phyloP scores from a whole-genome alignment of 1,140 invertebrate species.

The Alviniconcha marisindica region DNA sequence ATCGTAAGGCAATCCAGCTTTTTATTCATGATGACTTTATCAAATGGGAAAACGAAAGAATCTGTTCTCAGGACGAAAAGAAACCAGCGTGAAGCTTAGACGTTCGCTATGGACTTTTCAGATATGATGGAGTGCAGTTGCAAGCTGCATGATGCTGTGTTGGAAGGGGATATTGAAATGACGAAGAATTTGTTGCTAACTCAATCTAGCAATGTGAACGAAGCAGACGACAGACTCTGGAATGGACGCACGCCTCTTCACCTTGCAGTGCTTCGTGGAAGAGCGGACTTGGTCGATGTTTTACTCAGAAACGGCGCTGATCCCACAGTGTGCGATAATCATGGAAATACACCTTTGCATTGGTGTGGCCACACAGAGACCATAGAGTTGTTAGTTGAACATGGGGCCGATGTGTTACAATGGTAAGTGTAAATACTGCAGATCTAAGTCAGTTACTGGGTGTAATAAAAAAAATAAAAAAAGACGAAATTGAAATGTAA shows the following conservation, averaged over 20 bases:
- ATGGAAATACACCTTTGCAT: conserved; percentile 58
- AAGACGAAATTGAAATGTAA: no score
- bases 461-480: no score
- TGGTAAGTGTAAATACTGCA: conserved; percentile 39
- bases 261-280: conserved; percentile 49
- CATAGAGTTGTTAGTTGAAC: conserved; percentile 48
- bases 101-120: conserved; percentile 10
- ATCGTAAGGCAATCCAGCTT: background rate
- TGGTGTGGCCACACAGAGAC: conserved; percentile 60
- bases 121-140: conserved; percentile 50
- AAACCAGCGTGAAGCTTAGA: background rate
- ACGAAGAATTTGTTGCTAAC: conserved; percentile 37
- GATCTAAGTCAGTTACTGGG: no score
- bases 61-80: background rate
- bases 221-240: conserved; percentile 37
- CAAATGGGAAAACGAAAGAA: background rate
- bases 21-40: background rate
- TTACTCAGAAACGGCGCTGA: conserved; percentile 51
- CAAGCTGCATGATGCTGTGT: conserved; percentile 41
- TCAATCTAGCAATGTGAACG: conserved; percentile 42
- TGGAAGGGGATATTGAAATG: conserved; percentile 41
- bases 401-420: conserved; percentile 45
- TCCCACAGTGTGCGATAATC: conserved; percentile 42
- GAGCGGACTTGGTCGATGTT: conserved; percentile 37
- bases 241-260: conserved; percentile 52